Base-by-base conservation (phyloP, 1,140 invertebrate genomes). In the Pachypeltis micranthus region DNA sequence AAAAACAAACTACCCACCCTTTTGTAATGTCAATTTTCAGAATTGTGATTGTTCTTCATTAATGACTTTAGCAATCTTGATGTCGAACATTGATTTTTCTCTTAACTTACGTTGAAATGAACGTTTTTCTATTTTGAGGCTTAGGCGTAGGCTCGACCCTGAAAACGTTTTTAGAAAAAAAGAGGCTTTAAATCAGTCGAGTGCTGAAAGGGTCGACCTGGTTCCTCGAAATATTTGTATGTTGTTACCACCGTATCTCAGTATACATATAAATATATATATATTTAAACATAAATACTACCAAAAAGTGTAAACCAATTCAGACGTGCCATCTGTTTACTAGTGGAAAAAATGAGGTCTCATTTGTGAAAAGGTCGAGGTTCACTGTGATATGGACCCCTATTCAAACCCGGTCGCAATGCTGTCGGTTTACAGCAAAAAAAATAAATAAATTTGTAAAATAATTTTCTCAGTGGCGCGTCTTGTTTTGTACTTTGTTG, bases 1-100 rank as follows among this genome's bases (percentile, higher is more conserved):
- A n/a, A n/a, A n/a, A n/a, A n/a, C n/a, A n/a, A n/a, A n/a, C n/a
- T n/a, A 39, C 12, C 47, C 10, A 21, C 47, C 47, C 47, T 21
- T 51, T 51, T 51, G 47, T 51, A 21, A 51, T 51, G 47, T 51
- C 47, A 51, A 51, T 51, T 51, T 21, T 51, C 47, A 51, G 47
- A 51, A 51, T 51, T 51, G 47, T 51, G 47, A 51, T 51, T 51
- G 47, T 51, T 51, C 12, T 51, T 51, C 23, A 21, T 16, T 51
- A 10, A 39, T 21, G 47, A 51, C 19, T 51, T 51, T 21, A 14
- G 47, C 23, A 21, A 51, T 51, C 31, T 51, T 51, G 47, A 51
- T 51, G 47, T 51, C 4, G 47, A 51, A 51, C 10, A 10, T 21
- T 21, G 21, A 10, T 21, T 21, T 10, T 51, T 51, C 19, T 51